Base-by-base conservation (phyloP, 2,113 vertebrate species). In the Ursus arctos region DNA sequence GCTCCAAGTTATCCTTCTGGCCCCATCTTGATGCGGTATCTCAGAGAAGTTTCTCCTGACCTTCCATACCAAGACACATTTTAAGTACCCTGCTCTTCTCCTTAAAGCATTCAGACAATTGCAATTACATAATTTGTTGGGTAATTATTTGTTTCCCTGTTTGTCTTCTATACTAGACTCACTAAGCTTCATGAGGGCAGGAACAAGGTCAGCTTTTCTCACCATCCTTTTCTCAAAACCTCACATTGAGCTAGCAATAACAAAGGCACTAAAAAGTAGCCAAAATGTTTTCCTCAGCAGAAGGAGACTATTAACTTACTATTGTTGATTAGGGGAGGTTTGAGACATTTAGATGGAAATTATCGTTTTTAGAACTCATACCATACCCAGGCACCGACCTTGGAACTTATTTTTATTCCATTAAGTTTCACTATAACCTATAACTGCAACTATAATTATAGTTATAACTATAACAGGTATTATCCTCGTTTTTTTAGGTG, bases 351-450 rank as follows among this genome's bases (percentile, higher is more conserved):
- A 40, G 10, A 43, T 28, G 36, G 49, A 89, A 87, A 90, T 61
- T 14, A 69, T 28, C 36, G 72, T 47, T 94, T 88, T 67, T 33
- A 96, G n/a, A 95, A 51, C 40, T 26, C 43, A 59, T n/a, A 53
- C 4, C 8, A 72, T 16, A 57, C 21, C 24, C 14, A 61, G 8
- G 18, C 6, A 69, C 57, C 43, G 49, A 91, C 24, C 49, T 93
- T 14, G 71, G 53, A 53, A 94, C 7, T 88, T 84, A 51, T 15
- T 88, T 95, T 79, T 67, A 79, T 87, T 53, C 79, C 12, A 90
- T 47, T 96, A 83, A 91, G 26, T 87, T 49, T 97, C 77, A 94
- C 24, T 91, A 67, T 51, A 71, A 61, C 9, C 7, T 18, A 33
- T 18, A 67, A 67, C 31, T 33, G 9, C 26, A 26, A 61, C 24